Percentiles rank a stretch among this genome's conserved stretches.
Evolutionary conservation across 2,888 invertebrate species (phyloP).

Genomic region (Mechanitis messenoides): DNA sequence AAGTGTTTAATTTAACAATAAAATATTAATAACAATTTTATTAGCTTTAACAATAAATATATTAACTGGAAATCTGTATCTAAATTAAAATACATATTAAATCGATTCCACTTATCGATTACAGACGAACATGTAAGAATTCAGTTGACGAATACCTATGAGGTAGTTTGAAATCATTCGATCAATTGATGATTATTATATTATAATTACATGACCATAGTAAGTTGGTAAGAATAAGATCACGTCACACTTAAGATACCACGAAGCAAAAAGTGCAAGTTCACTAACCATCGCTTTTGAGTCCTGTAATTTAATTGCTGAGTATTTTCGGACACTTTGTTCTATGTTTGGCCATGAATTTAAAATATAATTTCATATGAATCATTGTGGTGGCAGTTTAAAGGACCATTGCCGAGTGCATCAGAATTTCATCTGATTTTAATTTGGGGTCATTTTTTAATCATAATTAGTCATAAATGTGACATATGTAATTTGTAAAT

Average conservation of each 20-base stretch:
- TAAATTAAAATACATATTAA: background rate
- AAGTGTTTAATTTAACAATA: no score
- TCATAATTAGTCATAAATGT: conserved; percentile 15
- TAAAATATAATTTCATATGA: conserved; percentile 14
- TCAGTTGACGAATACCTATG: background rate
- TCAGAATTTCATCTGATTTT: background rate
- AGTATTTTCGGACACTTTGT: conserved; percentile 17
- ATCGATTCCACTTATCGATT: background rate
- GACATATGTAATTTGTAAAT: conserved; percentile 38
- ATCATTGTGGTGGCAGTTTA: no score
- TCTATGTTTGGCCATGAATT: conserved; percentile 10
- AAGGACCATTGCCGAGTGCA: background rate
- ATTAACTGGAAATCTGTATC: background rate
- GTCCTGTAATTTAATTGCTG: conserved; percentile 24
- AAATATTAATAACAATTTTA: no score
- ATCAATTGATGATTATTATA: background rate
- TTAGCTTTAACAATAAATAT: background rate
- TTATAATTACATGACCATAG: conserved; percentile 13
- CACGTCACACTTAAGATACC: conserved; percentile 19
- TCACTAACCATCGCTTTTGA: conserved; percentile 15
- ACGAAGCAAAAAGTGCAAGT: conserved; percentile 24
- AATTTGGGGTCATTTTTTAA: background rate
- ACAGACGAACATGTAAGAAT: background rate
- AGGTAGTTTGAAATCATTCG: background rate
- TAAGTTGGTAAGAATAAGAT: conserved; percentile 17